These are phyloP conservation scores for Chloroceryle inda DNA, from an alignment of 2,797 vertebrate species.

Conservation along the genomic window DNA sequence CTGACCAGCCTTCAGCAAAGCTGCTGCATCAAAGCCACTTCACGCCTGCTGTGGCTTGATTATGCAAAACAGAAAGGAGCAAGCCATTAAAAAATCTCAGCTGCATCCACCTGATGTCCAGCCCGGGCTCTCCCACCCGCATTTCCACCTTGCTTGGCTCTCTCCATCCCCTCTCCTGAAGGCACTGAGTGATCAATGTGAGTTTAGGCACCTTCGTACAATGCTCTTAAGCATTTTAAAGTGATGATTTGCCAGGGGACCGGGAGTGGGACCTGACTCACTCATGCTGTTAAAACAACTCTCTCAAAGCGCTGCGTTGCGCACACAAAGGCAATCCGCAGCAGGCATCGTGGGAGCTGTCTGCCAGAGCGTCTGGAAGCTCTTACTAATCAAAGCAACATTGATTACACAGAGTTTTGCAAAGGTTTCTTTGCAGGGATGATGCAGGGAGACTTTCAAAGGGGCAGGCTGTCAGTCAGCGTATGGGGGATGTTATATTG, in stretches of 20 bases:
- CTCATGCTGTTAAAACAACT: background rate
- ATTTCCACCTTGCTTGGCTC: background rate
- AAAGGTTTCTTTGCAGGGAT: constrained; percentile 55
- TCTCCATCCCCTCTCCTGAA: background rate
- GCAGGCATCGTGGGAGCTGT: background rate
- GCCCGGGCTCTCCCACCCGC: accelerated
- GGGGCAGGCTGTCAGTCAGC: constrained; percentile 67
- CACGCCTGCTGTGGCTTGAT: background rate
- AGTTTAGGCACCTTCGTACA: background rate
- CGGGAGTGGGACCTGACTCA: background rate
- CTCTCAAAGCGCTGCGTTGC: background rate
- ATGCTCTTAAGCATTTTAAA: accelerated
- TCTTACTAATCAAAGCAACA: constrained; percentile 62
- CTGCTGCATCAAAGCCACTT: background rate
- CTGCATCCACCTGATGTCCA: background rate
- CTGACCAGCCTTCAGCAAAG: background rate
- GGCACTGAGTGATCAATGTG: accelerated
- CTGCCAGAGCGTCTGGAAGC: constrained; percentile 49
- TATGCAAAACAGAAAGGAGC: background rate
- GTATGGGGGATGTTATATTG: constrained; percentile 49
- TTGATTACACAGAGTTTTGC: constrained; percentile 62
- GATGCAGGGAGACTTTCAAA: constrained; percentile 39
- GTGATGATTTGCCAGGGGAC: background rate
- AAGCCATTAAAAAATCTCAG: background rate
- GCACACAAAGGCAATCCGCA: constrained; percentile 7